phyloP scores from a whole-genome alignment of 2,888 invertebrate genomes.

The Dryobotodes eremita region DNA sequence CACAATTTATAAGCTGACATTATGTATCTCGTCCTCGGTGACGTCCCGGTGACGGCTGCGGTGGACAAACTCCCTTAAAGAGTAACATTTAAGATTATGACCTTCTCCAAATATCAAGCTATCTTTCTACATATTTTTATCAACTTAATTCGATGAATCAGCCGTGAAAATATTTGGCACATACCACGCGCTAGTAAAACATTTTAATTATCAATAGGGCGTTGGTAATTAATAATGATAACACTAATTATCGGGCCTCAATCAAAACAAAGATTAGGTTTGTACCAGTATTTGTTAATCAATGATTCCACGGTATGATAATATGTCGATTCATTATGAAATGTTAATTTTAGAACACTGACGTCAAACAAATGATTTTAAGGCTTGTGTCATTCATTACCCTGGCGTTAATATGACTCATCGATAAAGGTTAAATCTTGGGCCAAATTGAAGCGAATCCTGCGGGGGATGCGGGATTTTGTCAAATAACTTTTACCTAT shows the following conservation, averaged over 20 bases:
- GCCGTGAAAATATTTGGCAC: background rate
- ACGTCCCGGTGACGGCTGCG: background rate
- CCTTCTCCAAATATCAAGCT: too few relatives aligned
- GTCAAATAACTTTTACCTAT: background rate
- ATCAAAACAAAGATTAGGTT: background rate
- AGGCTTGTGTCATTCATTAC: background rate
- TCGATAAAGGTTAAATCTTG: too few relatives aligned
- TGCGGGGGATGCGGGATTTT: background rate
- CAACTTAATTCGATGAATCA: constrained; percentile 18
- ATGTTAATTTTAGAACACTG: too few relatives aligned
- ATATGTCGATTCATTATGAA: background rate
- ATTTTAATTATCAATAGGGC: background rate
- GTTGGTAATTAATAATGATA: constrained; percentile 16
- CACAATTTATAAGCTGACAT: background rate
- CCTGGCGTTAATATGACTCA: too few relatives aligned
- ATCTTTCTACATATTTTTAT: background rate
- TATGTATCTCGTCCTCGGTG: background rate
- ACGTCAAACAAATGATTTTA: background rate
- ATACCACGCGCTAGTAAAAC: too few relatives aligned
- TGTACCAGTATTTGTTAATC: background rate
- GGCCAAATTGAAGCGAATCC: background rate
- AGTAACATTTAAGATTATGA: too few relatives aligned
- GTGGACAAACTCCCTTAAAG: background rate
- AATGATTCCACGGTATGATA: background rate
- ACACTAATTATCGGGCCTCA: background rate